Percentiles rank a stretch among this genome's conserved stretches.
phyloP scores from a whole-genome alignment of 2,113 vertebrate species.

The Lathamus discolor region DNA sequence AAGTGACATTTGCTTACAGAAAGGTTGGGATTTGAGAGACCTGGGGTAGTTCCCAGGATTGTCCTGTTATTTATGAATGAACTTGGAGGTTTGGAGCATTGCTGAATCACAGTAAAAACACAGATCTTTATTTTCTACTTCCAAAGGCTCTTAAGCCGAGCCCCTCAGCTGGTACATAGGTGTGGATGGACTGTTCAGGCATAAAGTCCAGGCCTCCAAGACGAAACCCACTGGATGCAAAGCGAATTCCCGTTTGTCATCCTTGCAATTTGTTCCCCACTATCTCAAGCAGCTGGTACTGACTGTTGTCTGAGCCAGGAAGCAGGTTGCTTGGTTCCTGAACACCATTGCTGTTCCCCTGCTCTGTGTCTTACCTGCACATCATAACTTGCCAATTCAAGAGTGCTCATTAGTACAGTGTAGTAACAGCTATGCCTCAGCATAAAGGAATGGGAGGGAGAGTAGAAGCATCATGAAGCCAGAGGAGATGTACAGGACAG shows the following conservation, averaged over 20 bases:
- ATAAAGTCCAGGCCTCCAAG: background rate
- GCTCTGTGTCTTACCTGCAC: background rate
- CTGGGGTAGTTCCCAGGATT: background rate
- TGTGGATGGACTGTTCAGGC: background rate
- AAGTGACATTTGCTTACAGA: background rate
- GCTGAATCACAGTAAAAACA: background rate
- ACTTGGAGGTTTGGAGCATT: background rate
- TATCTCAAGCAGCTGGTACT: background rate
- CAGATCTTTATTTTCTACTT: background rate
- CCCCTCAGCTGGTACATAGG: background rate
- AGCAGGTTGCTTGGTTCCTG: background rate
- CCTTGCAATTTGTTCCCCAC: background rate
- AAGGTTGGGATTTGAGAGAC: background rate
- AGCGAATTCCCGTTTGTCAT: background rate
- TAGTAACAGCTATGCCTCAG: background rate
- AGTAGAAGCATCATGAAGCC: rapidly evolving
- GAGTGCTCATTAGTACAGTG: background rate
- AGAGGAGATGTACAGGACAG: background rate
- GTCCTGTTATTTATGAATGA: background rate
- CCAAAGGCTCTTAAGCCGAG: background rate
- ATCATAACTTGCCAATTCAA: background rate
- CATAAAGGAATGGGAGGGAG: background rate
- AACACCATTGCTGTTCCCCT: background rate
- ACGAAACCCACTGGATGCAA: background rate
- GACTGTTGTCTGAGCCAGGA: background rate